Evolutionary conservation across 1,140 invertebrate species (phyloP).

Genomic region (Drosophila takahashii): DNA sequence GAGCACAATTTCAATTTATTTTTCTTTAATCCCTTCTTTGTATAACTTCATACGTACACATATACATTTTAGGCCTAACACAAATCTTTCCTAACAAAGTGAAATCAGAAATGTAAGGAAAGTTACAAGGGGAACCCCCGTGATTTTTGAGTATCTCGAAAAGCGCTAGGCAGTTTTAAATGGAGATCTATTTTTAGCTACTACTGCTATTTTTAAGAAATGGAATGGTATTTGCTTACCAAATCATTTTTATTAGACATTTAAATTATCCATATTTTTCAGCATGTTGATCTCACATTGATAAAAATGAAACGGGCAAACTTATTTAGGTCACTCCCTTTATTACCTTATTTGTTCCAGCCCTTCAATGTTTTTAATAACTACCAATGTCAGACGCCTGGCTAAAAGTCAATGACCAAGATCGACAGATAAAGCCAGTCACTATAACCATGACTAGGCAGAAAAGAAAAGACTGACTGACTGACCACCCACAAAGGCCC

Average conservation of each 20-base stretch:
- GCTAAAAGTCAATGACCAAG: constrained; percentile 34
- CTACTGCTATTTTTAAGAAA: neutral
- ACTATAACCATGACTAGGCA: constrained; percentile 5
- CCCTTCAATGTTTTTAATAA: neutral
- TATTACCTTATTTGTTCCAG: neutral
- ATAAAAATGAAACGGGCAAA: neutral
- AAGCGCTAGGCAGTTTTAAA: neutral
- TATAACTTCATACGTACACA: neutral
- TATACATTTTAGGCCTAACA: neutral
- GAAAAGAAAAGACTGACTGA: neutral
- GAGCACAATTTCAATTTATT: constrained; percentile 1
- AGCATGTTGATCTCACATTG: neutral
- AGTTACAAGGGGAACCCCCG: constrained; percentile 3
- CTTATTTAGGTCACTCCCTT: neutral
- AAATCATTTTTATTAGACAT: neutral
- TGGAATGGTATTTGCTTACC: too few relatives aligned
- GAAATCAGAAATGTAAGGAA: neutral
- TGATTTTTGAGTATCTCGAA: neutral
- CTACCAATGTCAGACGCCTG: neutral
- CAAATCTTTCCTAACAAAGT: neutral
- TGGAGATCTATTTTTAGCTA: too few relatives aligned
- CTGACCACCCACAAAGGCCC: neutral
- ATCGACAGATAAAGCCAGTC: constrained; percentile 22
- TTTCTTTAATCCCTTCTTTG: neutral
- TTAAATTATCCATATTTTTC: neutral